Base-by-base conservation (phyloP, 1,140 invertebrate species). In the Hormaphis cornu region DNA sequence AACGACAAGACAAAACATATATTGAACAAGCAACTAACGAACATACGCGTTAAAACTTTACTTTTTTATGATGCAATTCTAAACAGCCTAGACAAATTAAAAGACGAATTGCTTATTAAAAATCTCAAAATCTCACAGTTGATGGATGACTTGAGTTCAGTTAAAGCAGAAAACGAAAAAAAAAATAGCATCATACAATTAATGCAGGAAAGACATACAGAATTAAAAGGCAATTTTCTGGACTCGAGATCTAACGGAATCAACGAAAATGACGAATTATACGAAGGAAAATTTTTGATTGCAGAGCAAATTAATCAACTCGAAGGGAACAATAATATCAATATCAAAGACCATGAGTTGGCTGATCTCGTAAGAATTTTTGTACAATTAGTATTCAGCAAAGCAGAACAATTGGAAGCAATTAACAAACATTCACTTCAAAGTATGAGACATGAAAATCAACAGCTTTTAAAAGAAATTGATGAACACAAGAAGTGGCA, bases 381-480 rank as follows among this genome's bases (percentile, higher is more conserved):
- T 14, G 1, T 20, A 0, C 44, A 5, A 28, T 10, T 26, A 8
- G 22, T 46, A 48, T 8, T 20, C 10, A 12, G 46, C 14, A 63
- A 63, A 46, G 26, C 22, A 63, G 42, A 63, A 46, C 4, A 33
- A 30, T 63, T 63, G 30, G n/a, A 44, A 44, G 28, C 3, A 12
- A 28, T 14, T 14, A 63, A 46, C 9, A 48, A 7, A 33, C 0
- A 20, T 28, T 16, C 5, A 30, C 14, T 20, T n/a, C 37, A 18
- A 42, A 18, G 18, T 20, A 7, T 30, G 2, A 42, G 33, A 30
- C 9, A 63, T 4, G 8, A 63, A 7, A 63, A 63, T 63, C 40
- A 20, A 18, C 58, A 61, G 20, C n/a, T 63, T 14, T 6, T 30
- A 18, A 63, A 63, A 48, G 59, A 63, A 63, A 28, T 63, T 12